Base-by-base conservation (phyloP, 2,888 invertebrate species). In the Drosophila acutilabella region DNA sequence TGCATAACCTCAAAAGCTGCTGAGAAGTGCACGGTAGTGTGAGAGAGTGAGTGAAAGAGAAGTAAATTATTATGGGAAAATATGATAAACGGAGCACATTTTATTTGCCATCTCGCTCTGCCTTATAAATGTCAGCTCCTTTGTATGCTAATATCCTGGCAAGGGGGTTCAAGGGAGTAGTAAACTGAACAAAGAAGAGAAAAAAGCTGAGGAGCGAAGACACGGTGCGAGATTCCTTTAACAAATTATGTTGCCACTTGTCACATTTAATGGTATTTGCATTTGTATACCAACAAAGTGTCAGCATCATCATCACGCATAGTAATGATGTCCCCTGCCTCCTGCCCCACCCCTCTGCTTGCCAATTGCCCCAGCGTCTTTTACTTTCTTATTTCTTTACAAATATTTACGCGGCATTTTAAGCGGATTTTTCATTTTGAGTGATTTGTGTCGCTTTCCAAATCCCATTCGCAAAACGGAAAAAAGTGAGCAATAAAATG, bases 211-310 rank as follows among this genome's bases (percentile, higher is more conserved):
- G 13, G 36, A 30, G 30, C 16, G 42, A 45, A 41, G 58, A 73
- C 45, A 44, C 59, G 52, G 52, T 50, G 53, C 18, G 64, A 58
- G 65, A 65, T 66, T 76, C 80, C 80, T 66, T 71, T 81, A 78
- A 88, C 88, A 90, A 90, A 90, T 90, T 89, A 90, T 90, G 87
- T 88, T 90, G 84, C 86, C 85, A 89, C 82, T 89, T 90, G 88
- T 85, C 85, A 85, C 82, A 84, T 82, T 86, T 90, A 90, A 90
- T 90, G 89, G 89, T 90, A 88, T 90, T 90, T 90, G 87, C 81
- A 87, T 85, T 85, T 85, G 86, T 80, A 79, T 82, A 83, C 83
- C 73, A 75, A 80, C 73, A 87, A 88, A 85, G 78, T 89, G 80
- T 81, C 84, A 82, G 78, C 74, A 79, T 77, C 80, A 80, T 72